Evolutionary conservation across 2,888 invertebrate genomes (phyloP).

Genomic region (Megalurothrips usitatus): DNA sequence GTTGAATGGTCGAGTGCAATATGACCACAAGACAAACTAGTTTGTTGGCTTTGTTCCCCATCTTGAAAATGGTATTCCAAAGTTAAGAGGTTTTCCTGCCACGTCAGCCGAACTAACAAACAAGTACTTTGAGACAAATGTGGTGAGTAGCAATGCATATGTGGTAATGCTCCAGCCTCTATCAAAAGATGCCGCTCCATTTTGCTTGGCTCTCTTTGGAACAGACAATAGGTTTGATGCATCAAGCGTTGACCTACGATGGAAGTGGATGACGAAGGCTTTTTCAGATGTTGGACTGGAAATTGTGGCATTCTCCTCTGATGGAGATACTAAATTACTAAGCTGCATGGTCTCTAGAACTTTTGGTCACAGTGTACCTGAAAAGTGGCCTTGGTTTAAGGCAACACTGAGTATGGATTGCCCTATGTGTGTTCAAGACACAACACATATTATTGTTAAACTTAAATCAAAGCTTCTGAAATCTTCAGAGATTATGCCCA

Average conservation of each 20-base stretch:
- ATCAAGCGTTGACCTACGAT: neutral
- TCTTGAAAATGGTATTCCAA: no score
- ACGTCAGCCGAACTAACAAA: neutral
- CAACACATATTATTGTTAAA: neutral
- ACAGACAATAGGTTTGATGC: neutral
- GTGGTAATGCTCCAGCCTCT: neutral
- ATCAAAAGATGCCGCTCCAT: neutral
- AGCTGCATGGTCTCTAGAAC: neutral
- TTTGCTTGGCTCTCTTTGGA: neutral
- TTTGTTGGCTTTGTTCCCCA: no score
- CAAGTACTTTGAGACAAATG: neutral
- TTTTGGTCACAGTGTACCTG: neutral
- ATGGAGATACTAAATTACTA: neutral
- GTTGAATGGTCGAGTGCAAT: no score
- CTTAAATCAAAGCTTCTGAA: neutral
- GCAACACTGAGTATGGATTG: neutral
- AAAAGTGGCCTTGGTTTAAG: neutral
- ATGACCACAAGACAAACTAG: no score
- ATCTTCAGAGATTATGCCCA: neutral
- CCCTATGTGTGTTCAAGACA: neutral
- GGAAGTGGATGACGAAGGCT: neutral
- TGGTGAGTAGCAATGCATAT: neutral
- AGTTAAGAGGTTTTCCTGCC: neutral
- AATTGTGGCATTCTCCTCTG: neutral
- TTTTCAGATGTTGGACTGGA: neutral